Evolutionary conservation across 2,888 invertebrate species (phyloP).

Genomic region (Sepiola atlantica): DNA sequence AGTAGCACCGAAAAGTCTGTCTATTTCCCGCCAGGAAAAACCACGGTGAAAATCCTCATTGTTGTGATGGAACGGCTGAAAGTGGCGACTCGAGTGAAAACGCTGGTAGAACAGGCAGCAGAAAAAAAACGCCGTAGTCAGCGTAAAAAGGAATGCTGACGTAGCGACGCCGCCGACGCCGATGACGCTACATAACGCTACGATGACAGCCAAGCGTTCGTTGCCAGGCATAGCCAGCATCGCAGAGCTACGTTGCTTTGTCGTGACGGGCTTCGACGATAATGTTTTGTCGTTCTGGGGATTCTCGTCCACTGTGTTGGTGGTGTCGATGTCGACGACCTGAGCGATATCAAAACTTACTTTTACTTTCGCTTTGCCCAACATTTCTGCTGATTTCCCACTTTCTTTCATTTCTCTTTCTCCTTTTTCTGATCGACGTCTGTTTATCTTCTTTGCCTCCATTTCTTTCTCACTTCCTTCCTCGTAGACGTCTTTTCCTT

Average conservation of each 20-base stretch:
- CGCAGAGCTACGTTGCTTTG: background rate
- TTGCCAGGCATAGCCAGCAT: background rate
- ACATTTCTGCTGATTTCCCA: background rate
- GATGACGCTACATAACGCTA: conserved; percentile 4
- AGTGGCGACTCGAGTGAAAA: no score
- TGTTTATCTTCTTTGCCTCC: background rate
- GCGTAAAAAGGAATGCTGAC: background rate
- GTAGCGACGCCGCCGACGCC: conserved; percentile 23
- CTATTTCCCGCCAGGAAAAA: background rate
- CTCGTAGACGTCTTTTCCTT: background rate
- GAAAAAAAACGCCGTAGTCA: background rate
- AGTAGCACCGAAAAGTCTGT: background rate
- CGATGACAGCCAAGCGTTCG: conserved; percentile 34
- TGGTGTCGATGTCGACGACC: background rate
- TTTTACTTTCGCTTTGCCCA: conserved; percentile 40
- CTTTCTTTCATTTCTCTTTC: background rate
- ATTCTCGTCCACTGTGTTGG: background rate
- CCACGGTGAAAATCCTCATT: background rate
- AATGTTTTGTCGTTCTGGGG: conserved; percentile 4
- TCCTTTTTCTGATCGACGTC: background rate
- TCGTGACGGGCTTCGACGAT: conserved; percentile 15
- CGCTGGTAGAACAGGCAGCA: background rate
- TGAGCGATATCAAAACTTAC: background rate
- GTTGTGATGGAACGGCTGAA: background rate
- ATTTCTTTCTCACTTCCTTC: background rate